Evolutionary conservation across 2,888 invertebrate genomes (phyloP).

Genomic region (Dryomyza anilis): DNA sequence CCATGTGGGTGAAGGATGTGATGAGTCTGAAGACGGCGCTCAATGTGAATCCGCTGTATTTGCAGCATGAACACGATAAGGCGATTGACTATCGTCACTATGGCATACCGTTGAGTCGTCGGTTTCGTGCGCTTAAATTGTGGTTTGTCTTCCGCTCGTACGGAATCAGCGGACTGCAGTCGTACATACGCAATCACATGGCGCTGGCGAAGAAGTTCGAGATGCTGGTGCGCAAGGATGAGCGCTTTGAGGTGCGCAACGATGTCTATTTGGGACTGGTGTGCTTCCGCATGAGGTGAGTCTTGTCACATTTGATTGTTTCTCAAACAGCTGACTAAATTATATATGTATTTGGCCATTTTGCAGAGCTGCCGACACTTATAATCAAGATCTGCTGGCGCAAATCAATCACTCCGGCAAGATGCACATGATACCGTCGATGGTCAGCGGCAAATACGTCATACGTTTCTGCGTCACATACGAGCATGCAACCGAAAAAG

Average conservation of each 20-base stretch:
- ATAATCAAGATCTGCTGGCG: constrained; percentile 78
- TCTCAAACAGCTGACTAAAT: neutral
- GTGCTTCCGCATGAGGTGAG: constrained; percentile 71
- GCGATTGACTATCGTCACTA: constrained; percentile 80
- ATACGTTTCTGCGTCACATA: constrained; percentile 81
- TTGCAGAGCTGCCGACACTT: constrained; percentile 68
- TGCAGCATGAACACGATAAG: constrained; percentile 79
- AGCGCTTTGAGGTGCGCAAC: constrained; percentile 77
- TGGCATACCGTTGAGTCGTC: constrained; percentile 83
- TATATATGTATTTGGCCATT: too few species aligned
- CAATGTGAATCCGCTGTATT: constrained; percentile 84
- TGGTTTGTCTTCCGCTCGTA: constrained; percentile 87
- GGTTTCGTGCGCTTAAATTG: constrained; percentile 83
- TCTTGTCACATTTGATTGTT: neutral
- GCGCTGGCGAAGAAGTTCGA: constrained; percentile 78
- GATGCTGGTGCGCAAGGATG: constrained; percentile 69
- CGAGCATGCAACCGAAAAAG: constrained; percentile 75
- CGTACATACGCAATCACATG: constrained; percentile 83
- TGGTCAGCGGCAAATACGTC: constrained; percentile 76
- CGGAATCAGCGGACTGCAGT: constrained; percentile 80
- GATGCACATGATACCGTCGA: constrained; percentile 85
- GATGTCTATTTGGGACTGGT: constrained; percentile 78
- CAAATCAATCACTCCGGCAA: constrained; percentile 82
- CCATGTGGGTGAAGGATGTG: constrained; percentile 81
- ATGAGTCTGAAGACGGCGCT: constrained; percentile 80